Evolutionary conservation across 2,888 invertebrate genomes (phyloP).

Genomic region (Smittia aterrima): DNA sequence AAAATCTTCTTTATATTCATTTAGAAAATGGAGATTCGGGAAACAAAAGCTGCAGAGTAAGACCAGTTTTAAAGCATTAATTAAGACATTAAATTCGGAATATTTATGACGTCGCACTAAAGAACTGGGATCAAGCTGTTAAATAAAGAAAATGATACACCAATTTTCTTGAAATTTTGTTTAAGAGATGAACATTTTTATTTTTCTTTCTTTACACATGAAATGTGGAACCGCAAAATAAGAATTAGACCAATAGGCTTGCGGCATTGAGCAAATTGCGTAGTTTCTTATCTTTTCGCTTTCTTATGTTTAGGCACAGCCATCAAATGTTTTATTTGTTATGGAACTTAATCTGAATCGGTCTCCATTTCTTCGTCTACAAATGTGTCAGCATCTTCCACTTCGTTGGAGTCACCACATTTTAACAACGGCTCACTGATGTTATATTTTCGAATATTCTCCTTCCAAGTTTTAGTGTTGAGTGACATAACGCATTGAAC

Average conservation of each 20-base stretch:
- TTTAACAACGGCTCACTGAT: background rate
- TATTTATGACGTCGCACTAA: background rate
- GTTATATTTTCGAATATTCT: background rate
- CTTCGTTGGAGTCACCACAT: no score
- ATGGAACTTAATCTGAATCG: background rate
- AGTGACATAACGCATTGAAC: slow-evolving; percentile 21
- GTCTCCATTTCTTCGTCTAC: background rate
- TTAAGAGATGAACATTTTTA: no score
- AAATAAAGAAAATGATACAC: background rate
- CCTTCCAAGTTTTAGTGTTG: background rate
- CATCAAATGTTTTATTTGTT: no score
- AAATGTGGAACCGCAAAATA: no score
- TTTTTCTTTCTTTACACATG: no score
- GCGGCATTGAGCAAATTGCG: no score
- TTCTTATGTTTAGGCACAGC: no score
- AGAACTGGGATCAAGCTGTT: background rate
- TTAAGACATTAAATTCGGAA: slow-evolving; percentile 3
- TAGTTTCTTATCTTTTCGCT: no score
- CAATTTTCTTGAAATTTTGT: background rate
- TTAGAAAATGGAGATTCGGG: background rate
- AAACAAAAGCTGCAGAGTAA: slow-evolving; percentile 24
- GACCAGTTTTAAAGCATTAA: slow-evolving; percentile 10
- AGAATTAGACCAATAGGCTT: no score
- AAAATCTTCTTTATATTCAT: background rate
- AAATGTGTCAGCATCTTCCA: no score